Evolutionary conservation across 2,888 invertebrate genomes (phyloP).

Genomic region (Dolichomitus sp.): DNA sequence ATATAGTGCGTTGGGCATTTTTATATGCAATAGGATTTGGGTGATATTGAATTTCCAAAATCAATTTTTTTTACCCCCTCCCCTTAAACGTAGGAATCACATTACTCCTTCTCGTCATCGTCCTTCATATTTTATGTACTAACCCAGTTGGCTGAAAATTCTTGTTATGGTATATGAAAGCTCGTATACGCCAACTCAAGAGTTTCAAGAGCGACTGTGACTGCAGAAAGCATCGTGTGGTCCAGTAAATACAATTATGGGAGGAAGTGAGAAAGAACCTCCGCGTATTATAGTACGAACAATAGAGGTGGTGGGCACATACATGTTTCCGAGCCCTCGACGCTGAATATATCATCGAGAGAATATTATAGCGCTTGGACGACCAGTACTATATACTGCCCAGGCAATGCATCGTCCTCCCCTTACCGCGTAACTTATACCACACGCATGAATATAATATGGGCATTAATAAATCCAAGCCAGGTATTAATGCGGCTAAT

Average conservation of each 20-base stretch:
- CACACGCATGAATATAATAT: conserved; percentile 82
- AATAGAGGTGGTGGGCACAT: conserved; percentile 57
- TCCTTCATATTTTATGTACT: conserved; percentile 16
- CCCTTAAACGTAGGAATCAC: background rate
- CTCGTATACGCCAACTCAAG: conserved; percentile 25
- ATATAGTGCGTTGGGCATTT: too few relatives aligned
- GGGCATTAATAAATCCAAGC: conserved; percentile 84
- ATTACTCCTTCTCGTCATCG: conserved; percentile 32
- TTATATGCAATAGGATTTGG: too few relatives aligned
- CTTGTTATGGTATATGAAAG: conserved; percentile 11
- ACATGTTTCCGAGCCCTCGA: conserved; percentile 70
- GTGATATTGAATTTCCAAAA: too few relatives aligned
- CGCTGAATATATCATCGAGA: conserved; percentile 82
- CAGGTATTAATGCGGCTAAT: conserved; percentile 84
- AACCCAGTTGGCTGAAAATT: background rate
- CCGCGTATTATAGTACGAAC: conserved; percentile 53
- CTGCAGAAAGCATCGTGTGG: conserved; percentile 35
- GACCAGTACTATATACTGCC: conserved; percentile 63
- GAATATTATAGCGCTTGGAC: conserved; percentile 68
- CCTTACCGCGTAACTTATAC: conserved; percentile 69
- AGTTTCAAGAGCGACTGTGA: conserved; percentile 45
- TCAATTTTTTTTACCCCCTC: too few relatives aligned
- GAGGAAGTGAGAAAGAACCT: conserved; percentile 43
- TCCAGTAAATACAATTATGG: conserved; percentile 53
- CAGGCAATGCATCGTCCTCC: conserved; percentile 58